Base-by-base conservation (phyloP, 2,113 vertebrate species). In the Cepphus grylle region DNA sequence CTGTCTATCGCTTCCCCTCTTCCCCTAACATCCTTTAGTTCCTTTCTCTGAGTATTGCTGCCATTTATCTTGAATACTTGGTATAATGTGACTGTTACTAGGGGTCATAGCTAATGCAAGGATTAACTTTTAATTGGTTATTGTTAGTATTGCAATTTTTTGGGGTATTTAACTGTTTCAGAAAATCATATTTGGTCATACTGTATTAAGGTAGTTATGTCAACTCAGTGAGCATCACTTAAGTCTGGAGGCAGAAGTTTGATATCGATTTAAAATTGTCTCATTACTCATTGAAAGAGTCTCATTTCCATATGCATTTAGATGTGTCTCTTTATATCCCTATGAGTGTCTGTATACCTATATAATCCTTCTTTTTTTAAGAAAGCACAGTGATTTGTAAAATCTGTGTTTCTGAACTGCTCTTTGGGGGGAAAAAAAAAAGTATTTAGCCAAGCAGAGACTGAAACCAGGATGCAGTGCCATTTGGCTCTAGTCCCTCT, bases 151-250 rank as follows among this genome's bases (percentile, higher is more conserved):
- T 72, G 32, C 11, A 21, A 4, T 32, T 34, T 58, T 58, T 58
- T 23, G 21, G 21, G 17, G 23, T 73, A 63, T 20, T 74, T 71
- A 42, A 26, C 2, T 22, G 14, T 56, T 85, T 88, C 10, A 42
- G 49, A 49, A 73, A 67, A 52, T 42, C 2, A 0, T 66, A 26
- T 83, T 76, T 58, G 50, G 8, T 29, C n/a, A 36, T 0, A 0
- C 21, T 59, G 7, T 52, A 1, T 8, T 77, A 13, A 58, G 15
- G 52, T n/a, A 15, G 27, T 34, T 32, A 4, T 3, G 14, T 69
- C 23, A 72, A 0, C 27, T 67, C 10, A 20, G 34, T 18, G 17
- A 63, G 11, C 3, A 4, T 71, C 36, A 9, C 36, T 74, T 42
- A 70, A 36, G 43, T 59, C 47, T 59, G 32, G 8, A 59, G 67